A percentile compares a stretch with the other conserved stretches of the same genome.
phyloP scores from a whole-genome alignment of 2,113 vertebrate species.

The Anthoscopus minutus region DNA sequence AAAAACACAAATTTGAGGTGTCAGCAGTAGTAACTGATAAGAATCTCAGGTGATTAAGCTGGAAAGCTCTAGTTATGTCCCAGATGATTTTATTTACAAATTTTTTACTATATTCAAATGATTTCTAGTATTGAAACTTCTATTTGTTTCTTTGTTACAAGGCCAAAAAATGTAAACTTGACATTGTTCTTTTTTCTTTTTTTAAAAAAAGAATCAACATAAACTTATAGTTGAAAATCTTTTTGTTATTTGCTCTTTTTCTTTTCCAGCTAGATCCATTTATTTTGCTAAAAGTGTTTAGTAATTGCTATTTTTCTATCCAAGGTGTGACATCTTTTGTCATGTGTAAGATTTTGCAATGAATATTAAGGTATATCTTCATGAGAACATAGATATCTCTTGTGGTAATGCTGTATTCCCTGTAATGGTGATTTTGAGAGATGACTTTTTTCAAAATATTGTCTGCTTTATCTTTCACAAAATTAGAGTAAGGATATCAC shows the following conservation, averaged over 20 bases:
- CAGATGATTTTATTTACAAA: background rate
- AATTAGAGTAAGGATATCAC: background rate
- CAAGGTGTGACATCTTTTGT: background rate
- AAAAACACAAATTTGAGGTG: background rate
- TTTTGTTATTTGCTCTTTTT: background rate
- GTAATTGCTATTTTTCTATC: background rate
- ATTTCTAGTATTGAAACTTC: background rate
- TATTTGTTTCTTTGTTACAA: background rate
- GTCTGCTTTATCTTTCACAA: background rate
- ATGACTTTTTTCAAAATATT: background rate
- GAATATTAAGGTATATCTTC: background rate
- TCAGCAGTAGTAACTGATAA: background rate
- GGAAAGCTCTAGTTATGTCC: background rate
- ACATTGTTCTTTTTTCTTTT: background rate
- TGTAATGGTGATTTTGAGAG: background rate
- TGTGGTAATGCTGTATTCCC: background rate
- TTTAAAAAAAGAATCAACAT: background rate
- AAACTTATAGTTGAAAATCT: background rate
- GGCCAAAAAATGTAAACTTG: fast-evolving
- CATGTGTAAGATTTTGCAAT: background rate
- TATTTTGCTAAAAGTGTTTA: background rate
- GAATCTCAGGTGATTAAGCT: background rate
- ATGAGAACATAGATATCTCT: background rate
- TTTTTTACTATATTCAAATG: background rate
- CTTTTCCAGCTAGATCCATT: background rate